These are phyloP conservation scores for Orthonyx spaldingii DNA, from an alignment of 2,113 vertebrate species.

Conservation along the genomic window DNA sequence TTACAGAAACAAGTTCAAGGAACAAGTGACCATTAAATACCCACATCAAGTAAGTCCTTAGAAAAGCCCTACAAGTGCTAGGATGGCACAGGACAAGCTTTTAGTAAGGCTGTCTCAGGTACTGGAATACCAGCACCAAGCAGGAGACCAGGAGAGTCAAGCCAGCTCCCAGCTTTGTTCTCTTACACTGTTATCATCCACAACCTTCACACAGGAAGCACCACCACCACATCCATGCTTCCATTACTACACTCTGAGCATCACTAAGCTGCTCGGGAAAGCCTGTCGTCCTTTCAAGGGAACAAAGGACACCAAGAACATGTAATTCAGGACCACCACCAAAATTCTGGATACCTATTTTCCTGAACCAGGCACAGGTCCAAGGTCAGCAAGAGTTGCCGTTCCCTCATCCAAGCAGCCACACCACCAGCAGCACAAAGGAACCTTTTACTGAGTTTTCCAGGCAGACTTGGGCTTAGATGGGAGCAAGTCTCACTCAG, in stretches of 20 bases:
- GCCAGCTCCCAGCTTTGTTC: background rate
- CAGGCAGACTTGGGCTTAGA: background rate
- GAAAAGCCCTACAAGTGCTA: background rate
- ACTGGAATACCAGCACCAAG: background rate
- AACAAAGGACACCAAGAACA: background rate
- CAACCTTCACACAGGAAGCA: background rate
- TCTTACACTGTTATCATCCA: background rate
- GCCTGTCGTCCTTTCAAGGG: background rate
- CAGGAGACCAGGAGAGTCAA: background rate
- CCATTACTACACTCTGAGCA: background rate
- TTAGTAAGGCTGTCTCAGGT: background rate
- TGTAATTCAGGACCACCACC: background rate
- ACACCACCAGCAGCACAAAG: background rate
- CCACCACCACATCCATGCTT: background rate
- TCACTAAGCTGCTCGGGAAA: background rate
- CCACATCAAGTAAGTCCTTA: background rate
- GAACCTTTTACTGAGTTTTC: background rate
- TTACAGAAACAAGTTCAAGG: background rate
- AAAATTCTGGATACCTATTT: background rate
- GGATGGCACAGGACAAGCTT: background rate
- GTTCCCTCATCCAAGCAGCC: background rate
- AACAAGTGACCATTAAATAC: background rate
- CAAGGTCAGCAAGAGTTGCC: background rate
- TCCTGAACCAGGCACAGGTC: background rate
- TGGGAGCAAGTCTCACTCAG: background rate